These are phyloP conservation scores for Microtus pennsylvanicus DNA, from an alignment of 2,113 vertebrate genomes.

Conservation along the genomic window DNA sequence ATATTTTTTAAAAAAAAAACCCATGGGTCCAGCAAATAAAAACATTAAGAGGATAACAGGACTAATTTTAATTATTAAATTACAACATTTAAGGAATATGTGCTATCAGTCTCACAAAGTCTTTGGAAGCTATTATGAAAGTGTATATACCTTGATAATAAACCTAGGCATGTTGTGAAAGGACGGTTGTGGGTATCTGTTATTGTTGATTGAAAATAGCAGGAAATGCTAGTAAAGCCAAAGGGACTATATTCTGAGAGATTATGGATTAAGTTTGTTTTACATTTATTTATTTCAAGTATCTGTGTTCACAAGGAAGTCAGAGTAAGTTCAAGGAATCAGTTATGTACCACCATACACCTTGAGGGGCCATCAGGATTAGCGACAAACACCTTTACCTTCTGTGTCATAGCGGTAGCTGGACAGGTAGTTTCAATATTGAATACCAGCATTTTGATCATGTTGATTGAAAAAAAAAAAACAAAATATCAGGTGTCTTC, in stretches of 20 bases:
- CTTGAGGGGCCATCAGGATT: background rate
- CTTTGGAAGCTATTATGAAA: background rate
- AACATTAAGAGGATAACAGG: background rate
- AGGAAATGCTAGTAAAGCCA: background rate
- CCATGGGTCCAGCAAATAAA: too few species aligned
- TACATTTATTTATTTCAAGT: background rate
- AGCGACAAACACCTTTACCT: background rate
- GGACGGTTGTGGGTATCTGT: background rate
- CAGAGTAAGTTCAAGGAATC: background rate
- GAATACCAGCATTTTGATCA: background rate
- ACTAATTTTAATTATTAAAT: background rate
- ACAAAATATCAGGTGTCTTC: background rate
- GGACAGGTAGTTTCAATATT: background rate
- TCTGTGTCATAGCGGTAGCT: background rate
- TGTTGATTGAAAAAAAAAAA: background rate
- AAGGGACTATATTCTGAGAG: background rate
- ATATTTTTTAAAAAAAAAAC: too few species aligned
- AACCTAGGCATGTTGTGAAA: background rate
- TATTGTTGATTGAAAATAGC: background rate
- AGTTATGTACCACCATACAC: background rate
- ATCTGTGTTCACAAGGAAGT: background rate
- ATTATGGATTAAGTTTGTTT: background rate
- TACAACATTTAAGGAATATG: background rate
- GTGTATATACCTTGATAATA: background rate
- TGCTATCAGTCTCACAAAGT: background rate